Percentiles rank a stretch among this genome's conserved stretches.
phyloP scores from a whole-genome alignment of 2,888 invertebrate species.

The Lepetodrilus schrolli region DNA sequence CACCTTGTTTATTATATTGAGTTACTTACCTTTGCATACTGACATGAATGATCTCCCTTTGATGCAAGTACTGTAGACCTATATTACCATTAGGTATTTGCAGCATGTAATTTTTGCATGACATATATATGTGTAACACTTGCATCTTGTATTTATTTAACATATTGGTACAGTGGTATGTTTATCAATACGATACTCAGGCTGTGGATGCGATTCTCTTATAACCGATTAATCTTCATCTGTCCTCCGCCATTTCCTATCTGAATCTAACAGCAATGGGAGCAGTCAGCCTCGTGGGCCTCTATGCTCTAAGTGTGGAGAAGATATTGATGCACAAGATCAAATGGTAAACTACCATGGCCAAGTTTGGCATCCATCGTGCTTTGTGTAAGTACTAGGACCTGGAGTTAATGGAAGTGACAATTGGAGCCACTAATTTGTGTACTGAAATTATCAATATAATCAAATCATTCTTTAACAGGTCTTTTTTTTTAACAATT shows the following conservation, averaged over 20 bases:
- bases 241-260: slow-evolving; percentile 1
- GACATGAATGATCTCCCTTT: too few relatives aligned
- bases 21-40: too few relatives aligned
- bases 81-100: too few relatives aligned
- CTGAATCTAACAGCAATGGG: slow-evolving; percentile 22
- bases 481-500: too few relatives aligned
- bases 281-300: slow-evolving; percentile 32
- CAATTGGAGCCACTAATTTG: too few relatives aligned
- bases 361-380: slow-evolving; percentile 97
- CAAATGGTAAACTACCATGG: slow-evolving; percentile 98
- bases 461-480: too few relatives aligned
- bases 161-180: neutral
- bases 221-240: neutral
- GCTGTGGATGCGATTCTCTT: neutral
- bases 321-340: slow-evolving; percentile 90
- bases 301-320: slow-evolving; percentile 45
- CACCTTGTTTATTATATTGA: too few relatives aligned
- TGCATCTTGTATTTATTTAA: neutral
- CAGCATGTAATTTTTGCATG: too few relatives aligned
- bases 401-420: too few relatives aligned
- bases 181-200: neutral
- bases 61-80: too few relatives aligned
- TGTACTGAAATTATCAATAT: too few relatives aligned
- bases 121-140: too few relatives aligned
- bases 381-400: slow-evolving; percentile 87